These are phyloP conservation scores for Orbicella faveolata DNA, from an alignment of 64 coral and sea anemone genomes.

Conservation along the genomic window DNA sequence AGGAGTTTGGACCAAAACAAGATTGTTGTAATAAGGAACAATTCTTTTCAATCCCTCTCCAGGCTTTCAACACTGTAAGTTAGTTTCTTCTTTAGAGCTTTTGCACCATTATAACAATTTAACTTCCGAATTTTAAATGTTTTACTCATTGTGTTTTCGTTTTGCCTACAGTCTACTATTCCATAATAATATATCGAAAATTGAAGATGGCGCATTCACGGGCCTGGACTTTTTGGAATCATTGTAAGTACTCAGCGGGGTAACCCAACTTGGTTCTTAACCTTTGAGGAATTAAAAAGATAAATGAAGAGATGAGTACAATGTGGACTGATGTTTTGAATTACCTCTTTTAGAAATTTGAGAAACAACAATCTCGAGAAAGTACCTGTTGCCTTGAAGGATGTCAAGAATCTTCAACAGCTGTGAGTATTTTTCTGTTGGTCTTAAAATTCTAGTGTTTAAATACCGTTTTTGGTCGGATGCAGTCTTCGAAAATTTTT, in stretches of 20 bases:
- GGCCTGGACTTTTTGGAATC: not conserved
- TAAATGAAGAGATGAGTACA: no score
- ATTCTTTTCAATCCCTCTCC: conserved; percentile 2
- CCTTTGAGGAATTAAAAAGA: no score
- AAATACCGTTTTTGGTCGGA: no score
- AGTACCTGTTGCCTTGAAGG: conserved; percentile 20
- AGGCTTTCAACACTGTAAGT: not conserved
- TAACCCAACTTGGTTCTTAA: no score
- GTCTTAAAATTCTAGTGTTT: no score
- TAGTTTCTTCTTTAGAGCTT: not conserved
- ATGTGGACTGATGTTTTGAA: no score
- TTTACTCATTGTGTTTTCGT: not conserved
- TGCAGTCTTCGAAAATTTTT: no score
- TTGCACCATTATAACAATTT: not conserved
- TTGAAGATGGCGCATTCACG: conserved; percentile 34
- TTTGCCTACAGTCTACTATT: conserved; percentile 10
- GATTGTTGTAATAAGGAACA: not conserved
- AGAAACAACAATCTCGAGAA: conserved; percentile 4
- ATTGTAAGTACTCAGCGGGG: conserved; percentile 44
- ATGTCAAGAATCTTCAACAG: not conserved
- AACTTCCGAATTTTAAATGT: not conserved
- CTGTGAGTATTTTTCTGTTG: conserved; percentile 41
- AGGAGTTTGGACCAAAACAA: conserved; percentile 28
- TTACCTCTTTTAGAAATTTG: conserved; percentile 7
- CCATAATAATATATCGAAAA: conserved; percentile 10